Percentiles rank a stretch among this genome's conserved stretches.
Conservation (phyloP, 1,140 invertebrate genomes). For the Caenorhabditis tropicalis region DNA sequence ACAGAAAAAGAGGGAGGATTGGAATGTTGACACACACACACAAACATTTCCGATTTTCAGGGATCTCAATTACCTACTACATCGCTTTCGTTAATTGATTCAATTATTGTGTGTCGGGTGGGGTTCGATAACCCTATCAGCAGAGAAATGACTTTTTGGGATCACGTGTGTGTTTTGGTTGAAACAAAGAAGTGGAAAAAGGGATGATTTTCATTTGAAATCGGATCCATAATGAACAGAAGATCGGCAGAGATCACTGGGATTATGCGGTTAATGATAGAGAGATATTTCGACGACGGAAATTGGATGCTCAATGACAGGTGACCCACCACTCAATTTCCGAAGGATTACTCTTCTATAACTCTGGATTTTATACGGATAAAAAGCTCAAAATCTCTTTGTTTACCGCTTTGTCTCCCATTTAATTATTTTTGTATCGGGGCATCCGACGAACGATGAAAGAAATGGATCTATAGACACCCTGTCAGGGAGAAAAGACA, state of each 20-base stretch:
- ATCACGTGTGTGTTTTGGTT: slow-evolving; percentile 11
- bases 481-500: background rate
- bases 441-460: background rate
- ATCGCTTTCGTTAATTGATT: slow-evolving; percentile 11
- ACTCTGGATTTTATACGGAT: background rate
- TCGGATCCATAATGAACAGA: background rate
- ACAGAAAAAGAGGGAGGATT: background rate
- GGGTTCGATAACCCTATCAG: slow-evolving; percentile 32
- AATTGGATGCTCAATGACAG: slow-evolving; percentile 28
- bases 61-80: slow-evolving; percentile 9
- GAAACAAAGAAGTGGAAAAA: background rate
- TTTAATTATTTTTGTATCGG: background rate
- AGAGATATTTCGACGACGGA: background rate
- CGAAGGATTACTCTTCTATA: background rate
- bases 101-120: slow-evolving; percentile 21
- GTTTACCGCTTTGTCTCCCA: background rate
- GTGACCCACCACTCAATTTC: slow-evolving; percentile 6
- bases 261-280: slow-evolving; percentile 22
- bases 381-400: background rate
- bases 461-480: background rate
- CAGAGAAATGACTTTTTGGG: background rate
- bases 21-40: background rate
- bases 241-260: background rate
- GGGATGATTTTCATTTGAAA: background rate
- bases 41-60: slow-evolving; percentile 43